These are phyloP conservation scores for Agapornis roseicollis DNA, from an alignment of 2,113 vertebrate species.

Conservation along the genomic window DNA sequence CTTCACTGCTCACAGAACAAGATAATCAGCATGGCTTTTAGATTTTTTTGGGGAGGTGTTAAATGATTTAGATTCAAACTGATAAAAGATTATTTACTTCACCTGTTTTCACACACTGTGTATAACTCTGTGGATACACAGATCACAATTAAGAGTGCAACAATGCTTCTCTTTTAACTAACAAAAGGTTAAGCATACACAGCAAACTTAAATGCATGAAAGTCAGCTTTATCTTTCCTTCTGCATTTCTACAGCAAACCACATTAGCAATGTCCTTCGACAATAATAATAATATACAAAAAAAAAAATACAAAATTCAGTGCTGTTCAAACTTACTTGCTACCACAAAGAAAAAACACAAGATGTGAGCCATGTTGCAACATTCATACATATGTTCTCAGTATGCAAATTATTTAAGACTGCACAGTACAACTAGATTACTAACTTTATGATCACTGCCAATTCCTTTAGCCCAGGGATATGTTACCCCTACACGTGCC, in stretches of 20 bases:
- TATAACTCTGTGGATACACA: neutral
- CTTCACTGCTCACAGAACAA: neutral
- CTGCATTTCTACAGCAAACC: neutral
- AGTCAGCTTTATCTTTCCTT: neutral
- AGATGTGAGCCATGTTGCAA: neutral
- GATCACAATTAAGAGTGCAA: neutral
- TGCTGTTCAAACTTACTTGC: neutral
- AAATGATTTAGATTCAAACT: neutral
- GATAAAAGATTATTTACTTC: neutral
- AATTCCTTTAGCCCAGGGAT: neutral
- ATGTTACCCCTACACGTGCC: fast-evolving
- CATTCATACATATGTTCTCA: neutral
- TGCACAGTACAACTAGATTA: neutral
- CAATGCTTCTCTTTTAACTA: neutral
- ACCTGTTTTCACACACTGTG: neutral
- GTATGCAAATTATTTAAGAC: neutral
- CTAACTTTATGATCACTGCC: neutral
- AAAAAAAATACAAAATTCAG: neutral
- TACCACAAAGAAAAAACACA: neutral
- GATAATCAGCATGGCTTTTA: neutral
- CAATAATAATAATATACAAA: no score
- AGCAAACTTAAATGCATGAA: neutral
- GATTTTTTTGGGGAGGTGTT: neutral
- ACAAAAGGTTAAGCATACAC: neutral
- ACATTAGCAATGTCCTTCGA: neutral